These are phyloP conservation scores for Tinea trinotella DNA, from an alignment of 2,888 invertebrate genomes.

Conservation along the genomic window DNA sequence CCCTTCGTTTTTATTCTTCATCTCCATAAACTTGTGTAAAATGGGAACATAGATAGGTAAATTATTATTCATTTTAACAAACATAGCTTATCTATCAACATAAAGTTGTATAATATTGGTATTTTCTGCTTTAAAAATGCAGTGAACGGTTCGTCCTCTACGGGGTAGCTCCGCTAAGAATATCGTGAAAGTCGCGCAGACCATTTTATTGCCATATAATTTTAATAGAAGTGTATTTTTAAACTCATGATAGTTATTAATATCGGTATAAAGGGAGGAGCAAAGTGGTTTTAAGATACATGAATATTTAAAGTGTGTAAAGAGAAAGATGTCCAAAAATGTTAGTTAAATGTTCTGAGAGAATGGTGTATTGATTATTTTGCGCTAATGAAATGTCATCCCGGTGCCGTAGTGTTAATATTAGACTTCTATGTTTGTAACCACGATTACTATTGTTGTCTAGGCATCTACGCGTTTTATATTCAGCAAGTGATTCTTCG, in stretches of 20 bases:
- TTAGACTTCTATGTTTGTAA: slow-evolving; percentile 69
- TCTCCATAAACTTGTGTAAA: slow-evolving; percentile 61
- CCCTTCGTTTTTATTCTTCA: slow-evolving; percentile 66
- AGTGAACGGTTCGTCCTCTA: slow-evolving; percentile 42
- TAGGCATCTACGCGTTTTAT: slow-evolving; percentile 69
- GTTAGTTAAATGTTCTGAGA: slow-evolving; percentile 66
- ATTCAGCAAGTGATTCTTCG: slow-evolving; percentile 60
- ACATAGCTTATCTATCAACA: neutral
- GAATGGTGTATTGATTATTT: slow-evolving; percentile 73
- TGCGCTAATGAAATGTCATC: slow-evolving; percentile 71
- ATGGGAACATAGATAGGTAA: slow-evolving; percentile 73
- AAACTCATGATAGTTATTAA: slow-evolving; percentile 33
- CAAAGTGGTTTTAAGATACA: slow-evolving; percentile 8
- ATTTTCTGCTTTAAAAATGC: slow-evolving; percentile 42
- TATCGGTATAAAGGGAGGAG: slow-evolving; percentile 26
- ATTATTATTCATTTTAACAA: slow-evolving; percentile 38
- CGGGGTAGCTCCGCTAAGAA: slow-evolving; percentile 59
- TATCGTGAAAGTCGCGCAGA: slow-evolving; percentile 62
- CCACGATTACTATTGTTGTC: slow-evolving; percentile 60
- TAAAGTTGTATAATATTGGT: neutral
- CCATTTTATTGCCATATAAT: slow-evolving; percentile 49
- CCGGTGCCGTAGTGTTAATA: slow-evolving; percentile 68
- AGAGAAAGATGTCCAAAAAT: slow-evolving; percentile 41
- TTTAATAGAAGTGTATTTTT: slow-evolving; percentile 49
- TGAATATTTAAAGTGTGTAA: neutral